Percentiles rank a stretch among this genome's conserved stretches.
Conservation (phyloP, 2,888 invertebrate genomes). For the Tanaodytes sp. region DNA sequence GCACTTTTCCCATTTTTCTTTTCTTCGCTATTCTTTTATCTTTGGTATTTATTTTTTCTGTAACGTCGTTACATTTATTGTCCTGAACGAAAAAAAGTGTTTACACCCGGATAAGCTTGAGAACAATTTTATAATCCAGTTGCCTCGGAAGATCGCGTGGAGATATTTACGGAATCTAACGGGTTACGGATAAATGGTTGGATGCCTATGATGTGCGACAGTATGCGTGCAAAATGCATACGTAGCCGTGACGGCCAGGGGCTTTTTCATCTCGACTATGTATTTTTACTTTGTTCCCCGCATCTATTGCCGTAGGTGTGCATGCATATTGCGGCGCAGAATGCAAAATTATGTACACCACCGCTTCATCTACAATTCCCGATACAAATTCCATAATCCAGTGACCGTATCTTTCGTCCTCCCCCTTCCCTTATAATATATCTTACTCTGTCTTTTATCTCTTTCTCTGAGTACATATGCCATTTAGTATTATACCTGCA, state of each 20-base stretch:
- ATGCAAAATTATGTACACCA: slow-evolving; percentile 59
- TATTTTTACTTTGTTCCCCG: slow-evolving; percentile 44
- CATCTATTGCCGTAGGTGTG: slow-evolving; percentile 51
- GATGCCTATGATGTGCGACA: slow-evolving; percentile 53
- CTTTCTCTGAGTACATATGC: slow-evolving; percentile 52
- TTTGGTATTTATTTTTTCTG: too few relatives aligned
- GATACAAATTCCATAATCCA: slow-evolving; percentile 68
- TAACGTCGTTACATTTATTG: too few relatives aligned
- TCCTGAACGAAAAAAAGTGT: too few relatives aligned
- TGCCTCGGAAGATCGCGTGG: slow-evolving; percentile 37
- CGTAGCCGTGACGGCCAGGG: slow-evolving; percentile 56
- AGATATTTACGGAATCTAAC: slow-evolving; percentile 66
- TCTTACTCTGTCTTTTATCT: slow-evolving; percentile 43
- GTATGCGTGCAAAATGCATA: slow-evolving; percentile 59
- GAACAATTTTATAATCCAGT: slow-evolving; percentile 37
- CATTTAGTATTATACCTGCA: slow-evolving; percentile 64
- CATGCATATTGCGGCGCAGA: slow-evolving; percentile 33
- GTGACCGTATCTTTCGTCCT: slow-evolving; percentile 62
- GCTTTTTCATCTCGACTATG: slow-evolving; percentile 61
- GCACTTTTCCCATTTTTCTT: too few relatives aligned
- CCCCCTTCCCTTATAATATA: slow-evolving; percentile 46
- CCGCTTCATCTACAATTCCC: slow-evolving; percentile 64
- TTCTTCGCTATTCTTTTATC: too few relatives aligned
- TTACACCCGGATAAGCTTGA: too few relatives aligned
- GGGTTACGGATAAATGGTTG: slow-evolving; percentile 63